Conservation (phyloP, 2,797 vertebrate genomes). For the Microctenopoma stevenorrisi region DNA sequence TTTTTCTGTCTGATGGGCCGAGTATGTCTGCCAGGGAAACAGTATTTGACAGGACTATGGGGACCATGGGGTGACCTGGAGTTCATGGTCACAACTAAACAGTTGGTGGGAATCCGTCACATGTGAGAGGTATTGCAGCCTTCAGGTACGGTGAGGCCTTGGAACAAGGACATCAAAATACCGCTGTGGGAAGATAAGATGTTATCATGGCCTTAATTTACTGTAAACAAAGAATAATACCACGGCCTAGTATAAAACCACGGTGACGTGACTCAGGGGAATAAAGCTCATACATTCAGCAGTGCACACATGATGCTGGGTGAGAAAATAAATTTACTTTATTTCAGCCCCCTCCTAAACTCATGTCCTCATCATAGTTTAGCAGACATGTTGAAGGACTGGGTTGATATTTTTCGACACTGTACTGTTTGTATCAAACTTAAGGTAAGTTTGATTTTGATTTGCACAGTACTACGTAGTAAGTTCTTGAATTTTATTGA, state of each 20-base stretch:
- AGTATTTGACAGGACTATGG: slow-evolving; percentile 64
- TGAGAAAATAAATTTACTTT: slow-evolving; percentile 44
- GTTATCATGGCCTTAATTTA: slow-evolving; percentile 49
- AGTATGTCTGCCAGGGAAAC: slow-evolving; percentile 67
- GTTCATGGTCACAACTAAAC: slow-evolving; percentile 63
- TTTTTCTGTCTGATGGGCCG: slow-evolving; percentile 71
- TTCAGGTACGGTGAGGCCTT: slow-evolving; percentile 48
- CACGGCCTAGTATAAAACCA: slow-evolving; percentile 24
- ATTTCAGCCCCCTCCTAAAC: slow-evolving; percentile 23
- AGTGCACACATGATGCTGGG: slow-evolving; percentile 17
- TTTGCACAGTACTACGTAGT: too few species aligned
- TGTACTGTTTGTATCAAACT: slow-evolving; percentile 17
- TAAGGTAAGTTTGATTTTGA: slow-evolving; percentile 6
- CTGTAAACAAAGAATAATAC: slow-evolving; percentile 52
- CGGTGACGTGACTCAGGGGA: slow-evolving; percentile 16
- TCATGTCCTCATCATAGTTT: slow-evolving; percentile 36
- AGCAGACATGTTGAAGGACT: slow-evolving; percentile 30
- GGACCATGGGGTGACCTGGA: slow-evolving; percentile 55
- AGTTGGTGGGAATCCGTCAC: slow-evolving; percentile 63
- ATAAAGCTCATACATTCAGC: slow-evolving; percentile 24
- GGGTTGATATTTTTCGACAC: slow-evolving; percentile 16
- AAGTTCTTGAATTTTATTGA: slow-evolving; percentile 5
- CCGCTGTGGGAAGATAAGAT: slow-evolving; percentile 44
- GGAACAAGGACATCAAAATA: slow-evolving; percentile 41
- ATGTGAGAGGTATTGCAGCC: slow-evolving; percentile 46